phyloP scores from a whole-genome alignment of 2,113 vertebrate genomes.

The Psettodes erumei region DNA sequence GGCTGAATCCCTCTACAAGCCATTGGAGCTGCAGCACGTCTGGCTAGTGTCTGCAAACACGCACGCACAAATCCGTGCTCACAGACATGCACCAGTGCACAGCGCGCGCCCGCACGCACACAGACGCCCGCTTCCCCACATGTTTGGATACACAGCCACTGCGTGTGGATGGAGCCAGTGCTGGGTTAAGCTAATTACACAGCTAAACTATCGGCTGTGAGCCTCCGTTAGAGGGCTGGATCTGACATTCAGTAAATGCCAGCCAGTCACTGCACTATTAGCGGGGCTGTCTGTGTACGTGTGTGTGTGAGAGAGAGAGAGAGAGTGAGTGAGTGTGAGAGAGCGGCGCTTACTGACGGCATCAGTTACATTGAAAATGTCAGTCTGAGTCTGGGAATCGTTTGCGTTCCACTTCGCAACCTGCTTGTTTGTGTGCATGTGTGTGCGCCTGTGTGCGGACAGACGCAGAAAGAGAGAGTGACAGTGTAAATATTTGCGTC shows the following conservation, averaged over 20 bases:
- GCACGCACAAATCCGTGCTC: constrained; percentile 2
- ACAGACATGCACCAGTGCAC: constrained; percentile 12
- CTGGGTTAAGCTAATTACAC: constrained; percentile 77
- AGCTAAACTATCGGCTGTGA: constrained; percentile 75
- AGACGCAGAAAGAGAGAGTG: not conserved
- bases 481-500: constrained; percentile 54
- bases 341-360: constrained; percentile 50
- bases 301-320: not conserved
- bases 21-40: constrained; percentile 20
- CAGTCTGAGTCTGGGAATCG: constrained; percentile 57
- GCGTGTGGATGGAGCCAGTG: constrained; percentile 57
- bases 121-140: constrained; percentile 11
- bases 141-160: constrained; percentile 53
- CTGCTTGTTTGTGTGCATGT: constrained; percentile 42
- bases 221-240: constrained; percentile 68
- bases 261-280: constrained; percentile 73
- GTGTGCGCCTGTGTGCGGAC: constrained; percentile 24
- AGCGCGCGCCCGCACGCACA: constrained; percentile 10
- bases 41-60: constrained; percentile 15
- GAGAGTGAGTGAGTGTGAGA: constrained; percentile 26
- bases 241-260: constrained; percentile 84
- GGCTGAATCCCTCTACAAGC: constrained; percentile 33
- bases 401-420: constrained; percentile 38
- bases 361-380: constrained; percentile 76
- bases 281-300: constrained; percentile 38